phyloP scores from a whole-genome alignment of 2,113 vertebrate genomes.

The Reinhardtius hippoglossoides region DNA sequence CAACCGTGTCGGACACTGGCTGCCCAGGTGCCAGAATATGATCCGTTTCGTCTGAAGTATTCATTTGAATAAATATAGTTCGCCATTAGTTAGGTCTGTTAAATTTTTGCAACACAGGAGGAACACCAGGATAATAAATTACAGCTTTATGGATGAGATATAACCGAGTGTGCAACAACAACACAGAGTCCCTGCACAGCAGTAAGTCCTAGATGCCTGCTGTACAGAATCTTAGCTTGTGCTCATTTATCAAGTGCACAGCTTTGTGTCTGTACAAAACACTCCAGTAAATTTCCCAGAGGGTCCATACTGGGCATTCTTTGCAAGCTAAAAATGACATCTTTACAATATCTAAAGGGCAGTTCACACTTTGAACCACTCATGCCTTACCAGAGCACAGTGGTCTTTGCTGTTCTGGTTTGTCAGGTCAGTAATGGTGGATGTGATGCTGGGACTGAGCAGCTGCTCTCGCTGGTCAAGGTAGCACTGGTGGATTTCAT shows the following conservation, averaged over 20 bases:
- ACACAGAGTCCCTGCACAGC: slow-evolving; percentile 3
- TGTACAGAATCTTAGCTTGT: slow-evolving; percentile 35
- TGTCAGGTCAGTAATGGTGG: slow-evolving; percentile 94
- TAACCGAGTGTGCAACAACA: slow-evolving; percentile 6
- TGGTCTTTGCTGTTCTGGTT: slow-evolving; percentile 96
- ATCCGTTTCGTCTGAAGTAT: slow-evolving; percentile 14
- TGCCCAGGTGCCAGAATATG: slow-evolving; percentile 8
- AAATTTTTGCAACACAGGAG: slow-evolving; percentile 15
- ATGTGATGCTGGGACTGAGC: slow-evolving; percentile 91
- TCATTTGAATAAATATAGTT: slow-evolving; percentile 30
- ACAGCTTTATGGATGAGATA: slow-evolving; percentile 25
- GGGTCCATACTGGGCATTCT: slow-evolving; percentile 32
- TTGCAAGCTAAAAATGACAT: slow-evolving; percentile 63
- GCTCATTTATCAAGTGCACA: slow-evolving; percentile 60
- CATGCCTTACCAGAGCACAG: slow-evolving; percentile 90
- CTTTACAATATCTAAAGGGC: slow-evolving; percentile 56
- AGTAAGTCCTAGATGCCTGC: slow-evolving; percentile 31
- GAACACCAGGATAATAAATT: slow-evolving; percentile 2
- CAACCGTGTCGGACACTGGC: slow-evolving; percentile 10
- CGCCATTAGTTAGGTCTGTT: slow-evolving; percentile 6
- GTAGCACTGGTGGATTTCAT: slow-evolving; percentile 96
- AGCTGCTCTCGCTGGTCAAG: slow-evolving; percentile 93
- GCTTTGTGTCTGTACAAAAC: slow-evolving; percentile 42
- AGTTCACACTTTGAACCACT: slow-evolving; percentile 37
- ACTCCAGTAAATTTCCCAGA: slow-evolving; percentile 48